Conservation (phyloP, 1,140 invertebrate species). For the Carposina sasakii region DNA sequence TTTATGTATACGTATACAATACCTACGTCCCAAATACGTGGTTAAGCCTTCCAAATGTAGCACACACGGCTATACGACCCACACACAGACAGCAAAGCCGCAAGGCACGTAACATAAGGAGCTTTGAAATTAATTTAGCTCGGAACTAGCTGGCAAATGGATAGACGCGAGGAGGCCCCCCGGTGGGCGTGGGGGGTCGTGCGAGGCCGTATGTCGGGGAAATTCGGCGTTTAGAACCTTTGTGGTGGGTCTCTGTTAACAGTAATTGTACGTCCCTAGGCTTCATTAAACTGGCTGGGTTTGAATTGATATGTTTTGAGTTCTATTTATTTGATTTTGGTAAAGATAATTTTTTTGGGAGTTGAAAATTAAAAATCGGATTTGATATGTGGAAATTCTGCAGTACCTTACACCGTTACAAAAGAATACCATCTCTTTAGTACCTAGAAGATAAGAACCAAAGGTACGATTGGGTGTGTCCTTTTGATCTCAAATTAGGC, state of each 20-base stretch:
- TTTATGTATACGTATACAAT: slow-evolving; percentile 43
- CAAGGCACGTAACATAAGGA: slow-evolving; percentile 72
- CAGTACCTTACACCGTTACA: too few species aligned
- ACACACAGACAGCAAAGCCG: slow-evolving; percentile 60
- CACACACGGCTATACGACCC: slow-evolving; percentile 27
- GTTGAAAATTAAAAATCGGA: too few species aligned
- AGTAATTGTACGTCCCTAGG: slow-evolving; percentile 45
- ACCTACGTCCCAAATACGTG: too few species aligned
- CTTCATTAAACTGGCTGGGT: too few species aligned
- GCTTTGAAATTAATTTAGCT: slow-evolving; percentile 73
- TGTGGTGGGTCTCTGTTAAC: slow-evolving; percentile 55
- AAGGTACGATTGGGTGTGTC: too few species aligned
- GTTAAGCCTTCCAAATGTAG: slow-evolving; percentile 65
- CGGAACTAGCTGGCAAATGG: slow-evolving; percentile 72
- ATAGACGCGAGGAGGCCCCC: slow-evolving; percentile 61
- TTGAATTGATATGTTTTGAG: too few species aligned
- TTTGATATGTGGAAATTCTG: too few species aligned
- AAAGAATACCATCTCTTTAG: too few species aligned
- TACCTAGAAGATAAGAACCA: too few species aligned
- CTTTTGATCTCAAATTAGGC: too few species aligned
- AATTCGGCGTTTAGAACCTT: slow-evolving; percentile 71
- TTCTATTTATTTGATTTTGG: too few species aligned
- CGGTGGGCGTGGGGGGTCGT: slow-evolving; percentile 24
- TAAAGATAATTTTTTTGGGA: too few species aligned
- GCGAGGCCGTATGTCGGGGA: slow-evolving; percentile 41